These are phyloP conservation scores for Parasteatoda tepidariorum DNA, from an alignment of 1,140 invertebrate genomes.

Conservation along the genomic window DNA sequence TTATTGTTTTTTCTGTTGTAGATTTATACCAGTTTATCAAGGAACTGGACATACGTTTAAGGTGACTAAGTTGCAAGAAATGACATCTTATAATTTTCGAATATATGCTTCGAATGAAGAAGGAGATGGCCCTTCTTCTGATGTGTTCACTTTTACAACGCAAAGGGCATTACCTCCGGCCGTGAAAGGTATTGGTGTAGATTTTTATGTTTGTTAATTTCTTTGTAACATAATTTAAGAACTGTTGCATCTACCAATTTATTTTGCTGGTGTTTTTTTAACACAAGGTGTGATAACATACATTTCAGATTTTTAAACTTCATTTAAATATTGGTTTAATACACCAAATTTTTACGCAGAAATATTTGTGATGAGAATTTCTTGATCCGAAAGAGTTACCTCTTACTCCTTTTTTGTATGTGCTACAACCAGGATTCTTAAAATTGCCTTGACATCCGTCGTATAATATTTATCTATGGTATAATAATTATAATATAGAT, in stretches of 20 bases:
- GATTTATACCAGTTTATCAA: slow-evolving; percentile 81
- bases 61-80: slow-evolving; percentile 83
- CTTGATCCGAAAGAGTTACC: too few species aligned
- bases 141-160: slow-evolving; percentile 69
- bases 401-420: too few species aligned
- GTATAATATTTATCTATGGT: too few species aligned
- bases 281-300: too few species aligned
- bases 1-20: neutral
- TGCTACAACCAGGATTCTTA: too few species aligned
- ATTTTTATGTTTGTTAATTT: neutral
- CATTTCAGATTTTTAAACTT: too few species aligned
- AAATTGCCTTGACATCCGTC: too few species aligned
- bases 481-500: too few species aligned
- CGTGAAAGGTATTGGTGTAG: slow-evolving; percentile 74
- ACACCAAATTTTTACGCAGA: too few species aligned
- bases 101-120: slow-evolving; percentile 86
- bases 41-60: slow-evolving; percentile 81
- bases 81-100: slow-evolving; percentile 81
- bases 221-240: neutral
- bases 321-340: too few species aligned
- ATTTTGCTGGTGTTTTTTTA: too few species aligned
- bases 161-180: slow-evolving; percentile 80
- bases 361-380: too few species aligned
- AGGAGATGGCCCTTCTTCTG: slow-evolving; percentile 82
- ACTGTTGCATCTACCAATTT: neutral